These are phyloP conservation scores for Neoniphon sammara DNA, from an alignment of 2,797 vertebrate species.

Conservation along the genomic window DNA sequence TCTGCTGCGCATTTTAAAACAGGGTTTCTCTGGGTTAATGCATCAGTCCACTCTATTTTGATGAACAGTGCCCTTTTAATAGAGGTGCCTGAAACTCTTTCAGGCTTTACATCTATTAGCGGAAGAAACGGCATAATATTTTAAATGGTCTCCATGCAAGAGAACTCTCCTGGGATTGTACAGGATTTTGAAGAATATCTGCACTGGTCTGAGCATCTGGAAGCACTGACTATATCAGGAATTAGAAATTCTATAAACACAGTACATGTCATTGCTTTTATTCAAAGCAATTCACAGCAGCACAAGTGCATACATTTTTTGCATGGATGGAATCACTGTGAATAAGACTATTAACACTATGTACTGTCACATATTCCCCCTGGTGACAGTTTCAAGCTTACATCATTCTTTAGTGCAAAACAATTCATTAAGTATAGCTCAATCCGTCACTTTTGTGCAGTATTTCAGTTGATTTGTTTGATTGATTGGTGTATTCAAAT, in stretches of 20 bases:
- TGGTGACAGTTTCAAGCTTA: not conserved
- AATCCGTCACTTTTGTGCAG: not conserved
- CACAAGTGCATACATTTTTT: not conserved
- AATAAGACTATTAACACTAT: too few species aligned
- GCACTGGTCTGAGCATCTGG: not conserved
- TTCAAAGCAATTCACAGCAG: not conserved
- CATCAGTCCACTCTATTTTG: slow-evolving; percentile 36
- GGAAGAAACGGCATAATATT: slow-evolving; percentile 19
- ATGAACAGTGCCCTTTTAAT: slow-evolving; percentile 42
- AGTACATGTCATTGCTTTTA: not conserved
- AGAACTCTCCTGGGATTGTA: not conserved
- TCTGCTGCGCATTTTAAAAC: slow-evolving; percentile 29
- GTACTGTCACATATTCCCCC: too few species aligned
- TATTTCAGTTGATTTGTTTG: not conserved
- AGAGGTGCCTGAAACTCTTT: slow-evolving; percentile 24
- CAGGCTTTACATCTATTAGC: slow-evolving; percentile 36
- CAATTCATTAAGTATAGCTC: too few species aligned
- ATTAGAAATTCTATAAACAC: not conserved
- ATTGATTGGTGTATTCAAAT: not conserved
- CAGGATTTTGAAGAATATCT: slow-evolving; percentile 1
- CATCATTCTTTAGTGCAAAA: not conserved
- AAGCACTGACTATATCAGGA: not conserved
- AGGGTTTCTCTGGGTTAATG: slow-evolving; percentile 43
- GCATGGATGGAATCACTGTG: not conserved
- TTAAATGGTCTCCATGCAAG: slow-evolving; percentile 1